Evolutionary conservation across 2,888 invertebrate species (phyloP).

Genomic region (Amaurobius ferox): DNA sequence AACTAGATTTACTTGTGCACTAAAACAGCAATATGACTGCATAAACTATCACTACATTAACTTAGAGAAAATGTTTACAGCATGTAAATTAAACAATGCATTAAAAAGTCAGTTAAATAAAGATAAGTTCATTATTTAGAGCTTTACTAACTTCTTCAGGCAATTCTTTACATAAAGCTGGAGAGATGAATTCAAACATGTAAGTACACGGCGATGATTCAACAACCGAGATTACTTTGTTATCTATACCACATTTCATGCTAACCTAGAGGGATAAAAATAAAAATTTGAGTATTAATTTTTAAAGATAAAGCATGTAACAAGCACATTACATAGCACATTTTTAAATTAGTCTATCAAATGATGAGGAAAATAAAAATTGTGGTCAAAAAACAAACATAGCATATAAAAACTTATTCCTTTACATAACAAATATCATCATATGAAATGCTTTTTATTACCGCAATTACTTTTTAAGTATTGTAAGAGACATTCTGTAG

Average conservation of each 20-base stretch:
- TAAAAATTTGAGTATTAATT: background rate
- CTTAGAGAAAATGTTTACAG: too few relatives aligned
- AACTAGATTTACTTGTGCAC: too few relatives aligned
- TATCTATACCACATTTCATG: slow-evolving; percentile 50
- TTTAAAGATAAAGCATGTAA: background rate
- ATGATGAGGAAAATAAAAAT: too few relatives aligned
- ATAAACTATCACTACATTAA: too few relatives aligned
- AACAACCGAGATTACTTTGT: slow-evolving; percentile 46
- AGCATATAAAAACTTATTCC: too few relatives aligned
- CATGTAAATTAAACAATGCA: too few relatives aligned
- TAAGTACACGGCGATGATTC: slow-evolving; percentile 59
- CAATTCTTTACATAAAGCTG: slow-evolving; percentile 44
- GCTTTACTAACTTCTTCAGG: slow-evolving; percentile 30
- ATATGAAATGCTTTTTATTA: too few relatives aligned
- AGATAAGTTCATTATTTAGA: slow-evolving; percentile 41
- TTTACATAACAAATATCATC: too few relatives aligned
- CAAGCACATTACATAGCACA: background rate
- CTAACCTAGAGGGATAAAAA: slow-evolving; percentile 23
- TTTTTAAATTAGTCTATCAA: background rate
- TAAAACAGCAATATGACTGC: too few relatives aligned
- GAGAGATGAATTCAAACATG: slow-evolving; percentile 51
- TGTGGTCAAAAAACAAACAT: too few relatives aligned
- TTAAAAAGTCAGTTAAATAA: slow-evolving; percentile 28
- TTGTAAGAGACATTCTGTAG: too few relatives aligned
- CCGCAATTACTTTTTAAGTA: too few relatives aligned